These are phyloP conservation scores for Melanostigma gelatinosum DNA, from an alignment of 2,113 vertebrate species.

Conservation along the genomic window DNA sequence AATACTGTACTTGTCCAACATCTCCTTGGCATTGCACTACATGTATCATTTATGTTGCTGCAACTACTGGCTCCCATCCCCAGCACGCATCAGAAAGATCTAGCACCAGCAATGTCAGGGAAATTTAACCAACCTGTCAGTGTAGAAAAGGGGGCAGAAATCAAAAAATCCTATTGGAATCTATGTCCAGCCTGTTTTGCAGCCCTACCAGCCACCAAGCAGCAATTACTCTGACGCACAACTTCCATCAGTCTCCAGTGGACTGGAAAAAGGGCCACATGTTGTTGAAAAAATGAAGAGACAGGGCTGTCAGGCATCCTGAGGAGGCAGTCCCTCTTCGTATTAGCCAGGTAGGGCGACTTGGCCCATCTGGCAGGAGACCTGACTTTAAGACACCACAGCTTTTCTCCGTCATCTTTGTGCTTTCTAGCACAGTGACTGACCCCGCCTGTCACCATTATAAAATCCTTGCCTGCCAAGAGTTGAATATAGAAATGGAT, in stretches of 20 bases:
- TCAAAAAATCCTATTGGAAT: conserved; percentile 47
- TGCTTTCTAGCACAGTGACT: conserved; percentile 51
- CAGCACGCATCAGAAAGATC: conserved; percentile 13
- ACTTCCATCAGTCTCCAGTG: conserved; percentile 54
- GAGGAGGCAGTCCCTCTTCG: conserved; percentile 58
- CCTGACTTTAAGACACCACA: conserved; percentile 48
- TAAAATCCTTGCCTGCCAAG: not conserved
- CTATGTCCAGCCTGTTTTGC: conserved; percentile 42
- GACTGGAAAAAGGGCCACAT: conserved; percentile 61
- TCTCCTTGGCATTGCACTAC: not conserved
- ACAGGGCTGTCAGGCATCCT: conserved; percentile 51
- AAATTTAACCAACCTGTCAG: conserved; percentile 43
- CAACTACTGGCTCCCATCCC: not conserved
- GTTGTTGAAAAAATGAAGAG: conserved; percentile 71
- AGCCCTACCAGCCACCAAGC: conserved; percentile 22
- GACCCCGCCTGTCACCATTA: not conserved
- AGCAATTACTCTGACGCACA: conserved; percentile 31
- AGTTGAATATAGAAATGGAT: not conserved
- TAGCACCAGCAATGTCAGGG: conserved; percentile 11
- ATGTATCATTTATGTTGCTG: not conserved
- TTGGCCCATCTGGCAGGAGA: conserved; percentile 46
- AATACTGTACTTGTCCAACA: not conserved
- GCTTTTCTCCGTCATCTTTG: conserved; percentile 34
- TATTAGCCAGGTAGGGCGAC: conserved; percentile 56
- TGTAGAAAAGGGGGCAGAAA: conserved; percentile 42